Evolutionary conservation across 2,113 vertebrate genomes (phyloP).

Genomic region (Cacatua alba): DNA sequence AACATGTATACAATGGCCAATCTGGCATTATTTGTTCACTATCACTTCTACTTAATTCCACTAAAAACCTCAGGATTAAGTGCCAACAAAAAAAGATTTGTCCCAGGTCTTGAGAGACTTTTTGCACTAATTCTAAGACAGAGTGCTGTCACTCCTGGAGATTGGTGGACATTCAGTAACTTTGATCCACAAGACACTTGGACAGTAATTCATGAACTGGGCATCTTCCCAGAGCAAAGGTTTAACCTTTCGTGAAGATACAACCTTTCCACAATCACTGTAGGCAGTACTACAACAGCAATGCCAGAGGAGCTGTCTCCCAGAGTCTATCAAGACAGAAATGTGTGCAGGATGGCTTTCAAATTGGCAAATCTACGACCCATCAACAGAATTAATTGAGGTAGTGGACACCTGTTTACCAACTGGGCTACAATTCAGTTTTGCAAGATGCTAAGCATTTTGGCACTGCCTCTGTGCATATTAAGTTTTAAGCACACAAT

Average conservation of each 20-base stretch:
- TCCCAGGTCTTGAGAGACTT: not conserved
- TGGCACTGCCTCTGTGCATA: not conserved
- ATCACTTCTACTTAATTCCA: not conserved
- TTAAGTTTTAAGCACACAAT: not conserved
- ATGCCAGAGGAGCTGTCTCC: not conserved
- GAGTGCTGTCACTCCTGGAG: not conserved
- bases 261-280: not conserved
- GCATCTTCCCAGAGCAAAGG: not conserved
- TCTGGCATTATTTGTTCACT: not conserved
- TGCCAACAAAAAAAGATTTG: not conserved
- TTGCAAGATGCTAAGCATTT: not conserved
- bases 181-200: not conserved
- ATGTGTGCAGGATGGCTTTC: not conserved
- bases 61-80: not conserved
- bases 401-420: not conserved
- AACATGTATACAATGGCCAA: fast-evolving
- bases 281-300: not conserved
- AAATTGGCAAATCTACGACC: not conserved
- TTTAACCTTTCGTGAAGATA: not conserved
- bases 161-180: not conserved
- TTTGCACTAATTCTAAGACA: not conserved
- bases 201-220: not conserved
- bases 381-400: not conserved
- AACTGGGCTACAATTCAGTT: not conserved
- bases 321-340: not conserved